These are phyloP conservation scores for Allacma fusca DNA, from an alignment of 2,888 invertebrate genomes.

Conservation along the genomic window DNA sequence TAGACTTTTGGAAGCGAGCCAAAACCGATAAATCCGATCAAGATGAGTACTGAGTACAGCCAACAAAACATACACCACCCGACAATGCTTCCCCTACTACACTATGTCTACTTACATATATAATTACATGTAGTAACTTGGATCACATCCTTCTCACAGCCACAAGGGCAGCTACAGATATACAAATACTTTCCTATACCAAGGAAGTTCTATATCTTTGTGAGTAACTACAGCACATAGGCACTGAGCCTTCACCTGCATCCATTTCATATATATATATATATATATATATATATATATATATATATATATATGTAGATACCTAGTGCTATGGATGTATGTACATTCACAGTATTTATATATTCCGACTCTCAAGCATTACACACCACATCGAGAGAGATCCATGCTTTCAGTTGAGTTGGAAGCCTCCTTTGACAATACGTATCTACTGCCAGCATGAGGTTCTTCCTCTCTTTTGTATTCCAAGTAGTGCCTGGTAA, in stretches of 20 bases:
- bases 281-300: too few relatives aligned
- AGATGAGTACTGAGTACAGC: slow-evolving; percentile 35
- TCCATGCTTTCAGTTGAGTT: too few relatives aligned
- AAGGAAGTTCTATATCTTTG: too few relatives aligned
- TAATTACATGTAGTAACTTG: too few relatives aligned
- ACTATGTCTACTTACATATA: not conserved
- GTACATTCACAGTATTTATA: too few relatives aligned
- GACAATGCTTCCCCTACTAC: not conserved
- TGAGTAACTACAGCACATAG: too few relatives aligned
- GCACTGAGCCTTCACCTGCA: not conserved
- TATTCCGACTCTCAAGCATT: not conserved
- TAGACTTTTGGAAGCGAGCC: slow-evolving; percentile 47
- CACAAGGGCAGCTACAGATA: too few relatives aligned
- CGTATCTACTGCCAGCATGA: slow-evolving; percentile 23
- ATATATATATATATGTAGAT: too few relatives aligned
- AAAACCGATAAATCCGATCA: slow-evolving; percentile 53
- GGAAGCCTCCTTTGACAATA: not conserved
- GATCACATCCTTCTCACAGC: too few relatives aligned
- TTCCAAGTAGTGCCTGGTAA: slow-evolving; percentile 25
- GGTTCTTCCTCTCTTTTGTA: slow-evolving; percentile 36
- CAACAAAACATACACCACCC: slow-evolving; percentile 13
- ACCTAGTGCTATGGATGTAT: too few relatives aligned
- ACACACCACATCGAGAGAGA: not conserved
- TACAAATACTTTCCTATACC: too few relatives aligned
- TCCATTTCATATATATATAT: not conserved